Percentiles rank a stretch among this genome's conserved stretches.
Conservation (phyloP, 2,888 invertebrate species). For the Lasioglossum marginatum region DNA sequence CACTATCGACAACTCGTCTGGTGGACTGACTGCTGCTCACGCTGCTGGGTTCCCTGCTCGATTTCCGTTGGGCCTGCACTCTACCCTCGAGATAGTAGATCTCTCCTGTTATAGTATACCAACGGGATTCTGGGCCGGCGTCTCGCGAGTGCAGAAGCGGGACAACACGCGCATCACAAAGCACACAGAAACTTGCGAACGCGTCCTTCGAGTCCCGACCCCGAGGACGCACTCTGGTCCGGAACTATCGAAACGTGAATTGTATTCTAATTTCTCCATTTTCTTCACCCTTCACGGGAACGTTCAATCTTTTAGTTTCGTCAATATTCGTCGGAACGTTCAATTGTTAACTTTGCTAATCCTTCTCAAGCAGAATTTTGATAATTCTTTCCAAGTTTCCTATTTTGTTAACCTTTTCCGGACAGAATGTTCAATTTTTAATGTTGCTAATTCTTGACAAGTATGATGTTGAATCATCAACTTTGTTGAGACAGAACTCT, state of each 20-base stretch:
- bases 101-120: constrained; percentile 12
- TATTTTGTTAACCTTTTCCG: neutral
- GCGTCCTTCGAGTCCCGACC: neutral
- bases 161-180: neutral
- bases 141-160: neutral
- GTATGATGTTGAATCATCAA: neutral
- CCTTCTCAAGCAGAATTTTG: neutral
- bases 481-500: neutral
- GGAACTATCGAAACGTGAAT: neutral
- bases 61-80: constrained; percentile 66
- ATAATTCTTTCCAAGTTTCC: no score
- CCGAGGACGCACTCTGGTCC: neutral
- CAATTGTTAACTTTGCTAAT: neutral
- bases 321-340: neutral
- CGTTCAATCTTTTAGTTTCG: no score
- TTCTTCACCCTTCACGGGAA: neutral
- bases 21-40: constrained; percentile 84
- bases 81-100: constrained; percentile 53
- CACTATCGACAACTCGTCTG: constrained; percentile 84
- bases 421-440: neutral
- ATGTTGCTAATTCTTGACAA: neutral
- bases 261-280: neutral
- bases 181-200: neutral
- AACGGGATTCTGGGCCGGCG: constrained; percentile 16
- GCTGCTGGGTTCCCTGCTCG: constrained; percentile 74